Evolutionary conservation across 2,888 invertebrate species (phyloP).

Genomic region (Xylocampa areola): DNA sequence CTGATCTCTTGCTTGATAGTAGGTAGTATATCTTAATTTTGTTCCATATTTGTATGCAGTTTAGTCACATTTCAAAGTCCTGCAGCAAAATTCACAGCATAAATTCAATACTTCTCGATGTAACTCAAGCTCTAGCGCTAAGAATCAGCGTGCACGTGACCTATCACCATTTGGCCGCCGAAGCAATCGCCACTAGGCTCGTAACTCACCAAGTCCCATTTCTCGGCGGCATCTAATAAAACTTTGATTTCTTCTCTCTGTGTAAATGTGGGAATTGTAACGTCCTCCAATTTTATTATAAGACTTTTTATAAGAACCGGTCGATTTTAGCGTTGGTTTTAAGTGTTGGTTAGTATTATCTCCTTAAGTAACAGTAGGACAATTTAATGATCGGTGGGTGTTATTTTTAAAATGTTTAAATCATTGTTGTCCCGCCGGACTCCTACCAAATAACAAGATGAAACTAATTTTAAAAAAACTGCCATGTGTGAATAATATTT

Average conservation of each 20-base stretch:
- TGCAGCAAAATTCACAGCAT: conserved; percentile 1
- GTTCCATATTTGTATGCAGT: not conserved
- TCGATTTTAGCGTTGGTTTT: not conserved
- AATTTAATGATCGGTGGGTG: no score
- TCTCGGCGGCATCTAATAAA: conserved; percentile 46
- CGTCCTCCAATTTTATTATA: conserved; percentile 33
- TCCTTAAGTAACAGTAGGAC: not conserved
- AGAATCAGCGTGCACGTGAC: conserved; percentile 37
- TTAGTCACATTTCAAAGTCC: not conserved
- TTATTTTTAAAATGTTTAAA: no score
- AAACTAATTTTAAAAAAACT: no score
- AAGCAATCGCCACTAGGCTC: conserved; percentile 48
- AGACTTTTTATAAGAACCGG: conserved; percentile 5
- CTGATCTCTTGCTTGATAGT: no score
- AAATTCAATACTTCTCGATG: conserved; percentile 17
- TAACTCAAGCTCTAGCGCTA: conserved; percentile 5
- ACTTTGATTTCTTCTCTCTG: conserved; percentile 46
- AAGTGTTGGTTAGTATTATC: not conserved
- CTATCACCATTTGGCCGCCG: conserved; percentile 47
- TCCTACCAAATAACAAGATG: no score
- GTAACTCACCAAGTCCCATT: conserved; percentile 49
- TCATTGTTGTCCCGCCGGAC: no score
- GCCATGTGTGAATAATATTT: no score
- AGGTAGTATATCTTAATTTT: no score
- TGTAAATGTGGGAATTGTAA: conserved; percentile 42